phyloP scores from a whole-genome alignment of 2,888 invertebrate genomes.

The Monochamus alternatus region DNA sequence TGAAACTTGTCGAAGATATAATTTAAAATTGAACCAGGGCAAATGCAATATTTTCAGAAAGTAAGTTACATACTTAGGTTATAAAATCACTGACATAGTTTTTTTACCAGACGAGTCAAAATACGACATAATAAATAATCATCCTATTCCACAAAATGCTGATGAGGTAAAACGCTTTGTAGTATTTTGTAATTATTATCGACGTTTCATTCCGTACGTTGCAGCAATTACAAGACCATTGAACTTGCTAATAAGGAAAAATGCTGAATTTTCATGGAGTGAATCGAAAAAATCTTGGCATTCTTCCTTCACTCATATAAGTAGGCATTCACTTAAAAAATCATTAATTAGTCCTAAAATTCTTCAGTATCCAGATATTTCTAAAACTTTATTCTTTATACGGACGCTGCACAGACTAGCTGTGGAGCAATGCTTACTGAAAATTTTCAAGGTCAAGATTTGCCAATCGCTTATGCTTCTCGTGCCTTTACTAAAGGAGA shows the following conservation, averaged over 20 bases:
- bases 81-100: slow-evolving; percentile 36
- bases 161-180: slow-evolving; percentile 37
- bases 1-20: background rate
- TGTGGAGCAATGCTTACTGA: slow-evolving; percentile 32
- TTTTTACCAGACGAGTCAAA: slow-evolving; percentile 29
- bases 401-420: slow-evolving; percentile 37
- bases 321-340: slow-evolving; percentile 30
- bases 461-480: slow-evolving; percentile 37
- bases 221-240: slow-evolving; percentile 30
- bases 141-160: slow-evolving; percentile 31
- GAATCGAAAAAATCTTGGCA: too few species aligned
- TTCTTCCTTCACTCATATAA: too few species aligned
- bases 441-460: slow-evolving; percentile 32
- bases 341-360: slow-evolving; percentile 33
- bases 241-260: slow-evolving; percentile 21
- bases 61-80: slow-evolving; percentile 36
- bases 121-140: slow-evolving; percentile 21
- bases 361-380: slow-evolving; percentile 43
- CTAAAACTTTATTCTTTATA: slow-evolving; percentile 36
- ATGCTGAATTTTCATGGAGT: background rate
- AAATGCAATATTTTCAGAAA: slow-evolving; percentile 43
- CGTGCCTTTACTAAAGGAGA: slow-evolving; percentile 33
- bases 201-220: slow-evolving; percentile 37
- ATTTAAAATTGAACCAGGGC: slow-evolving; percentile 16
- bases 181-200: slow-evolving; percentile 31